phyloP scores from a whole-genome alignment of 2,797 vertebrate genomes.

The Parauchenoglanis punctatus region DNA sequence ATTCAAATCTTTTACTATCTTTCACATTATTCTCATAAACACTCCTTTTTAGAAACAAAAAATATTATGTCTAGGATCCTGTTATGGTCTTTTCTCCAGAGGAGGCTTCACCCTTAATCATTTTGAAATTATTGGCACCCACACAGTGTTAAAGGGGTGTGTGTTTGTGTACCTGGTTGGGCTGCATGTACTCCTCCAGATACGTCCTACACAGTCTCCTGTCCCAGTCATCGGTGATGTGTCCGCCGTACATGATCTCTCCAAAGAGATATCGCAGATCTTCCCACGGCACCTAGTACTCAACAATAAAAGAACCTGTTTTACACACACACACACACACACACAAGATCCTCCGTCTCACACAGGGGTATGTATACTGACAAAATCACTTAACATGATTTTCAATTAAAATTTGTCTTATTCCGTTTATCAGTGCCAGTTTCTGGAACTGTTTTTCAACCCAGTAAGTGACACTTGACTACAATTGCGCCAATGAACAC shows the following conservation, averaged over 20 bases:
- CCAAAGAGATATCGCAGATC: constrained; percentile 83
- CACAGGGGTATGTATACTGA: background rate
- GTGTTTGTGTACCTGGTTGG: constrained; percentile 66
- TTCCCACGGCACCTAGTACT: constrained; percentile 74
- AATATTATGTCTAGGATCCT: no score
- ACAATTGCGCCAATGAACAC: no score
- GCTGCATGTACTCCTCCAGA: constrained; percentile 83
- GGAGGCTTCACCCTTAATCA: background rate
- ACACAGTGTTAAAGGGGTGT: background rate
- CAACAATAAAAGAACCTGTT: background rate
- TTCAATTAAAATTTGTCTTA: no score
- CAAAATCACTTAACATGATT: background rate
- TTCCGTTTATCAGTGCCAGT: background rate
- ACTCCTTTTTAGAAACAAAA: no score
- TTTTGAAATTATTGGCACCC: background rate
- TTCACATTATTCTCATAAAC: no score
- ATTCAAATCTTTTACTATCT: background rate
- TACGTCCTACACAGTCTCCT: constrained; percentile 81
- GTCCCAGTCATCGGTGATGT: constrained; percentile 81
- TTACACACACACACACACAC: background rate
- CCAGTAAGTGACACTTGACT: no score
- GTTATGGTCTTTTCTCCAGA: background rate
- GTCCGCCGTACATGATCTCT: constrained; percentile 81
- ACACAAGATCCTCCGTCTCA: background rate
- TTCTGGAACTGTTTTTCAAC: background rate